phyloP scores from a whole-genome alignment of 2,113 vertebrate species.

The Ascaphus truei region DNA sequence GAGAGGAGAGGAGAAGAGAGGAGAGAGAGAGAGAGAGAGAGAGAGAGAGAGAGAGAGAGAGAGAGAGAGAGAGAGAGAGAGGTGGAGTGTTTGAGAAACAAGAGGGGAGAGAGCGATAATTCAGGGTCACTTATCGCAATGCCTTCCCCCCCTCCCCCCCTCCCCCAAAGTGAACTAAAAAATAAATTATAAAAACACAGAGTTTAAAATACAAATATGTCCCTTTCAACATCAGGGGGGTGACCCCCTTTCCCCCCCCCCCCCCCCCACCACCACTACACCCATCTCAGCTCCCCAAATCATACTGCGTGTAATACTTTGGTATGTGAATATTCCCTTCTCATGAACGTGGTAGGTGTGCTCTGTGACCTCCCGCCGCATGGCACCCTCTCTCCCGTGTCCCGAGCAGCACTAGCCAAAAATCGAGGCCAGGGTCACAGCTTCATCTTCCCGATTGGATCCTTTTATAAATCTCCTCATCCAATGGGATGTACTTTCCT shows the following conservation, averaged over 20 bases:
- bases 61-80: background rate
- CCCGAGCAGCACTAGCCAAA: background rate
- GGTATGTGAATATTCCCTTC: background rate
- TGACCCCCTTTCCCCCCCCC: background rate
- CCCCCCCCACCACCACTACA: no score
- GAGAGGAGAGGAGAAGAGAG: no score
- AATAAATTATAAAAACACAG: constrained; percentile 24
- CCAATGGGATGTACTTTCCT: constrained; percentile 70
- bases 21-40: no score
- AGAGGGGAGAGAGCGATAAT: background rate
- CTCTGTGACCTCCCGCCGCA: background rate
- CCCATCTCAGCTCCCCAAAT: background rate
- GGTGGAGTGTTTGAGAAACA: background rate
- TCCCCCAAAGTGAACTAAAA: background rate
- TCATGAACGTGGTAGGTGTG: background rate
- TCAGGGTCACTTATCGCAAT: background rate
- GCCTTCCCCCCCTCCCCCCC: background rate
- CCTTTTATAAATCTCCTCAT: constrained; percentile 62
- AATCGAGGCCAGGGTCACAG: constrained; percentile 50
- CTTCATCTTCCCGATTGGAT: constrained; percentile 84
- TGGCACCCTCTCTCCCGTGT: background rate
- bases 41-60: no score
- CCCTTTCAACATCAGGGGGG: background rate
- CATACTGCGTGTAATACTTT: constrained; percentile 18
- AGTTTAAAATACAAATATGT: background rate